These are phyloP conservation scores for Agapornis canus DNA, from an alignment of 2,797 vertebrate species.

Conservation along the genomic window DNA sequence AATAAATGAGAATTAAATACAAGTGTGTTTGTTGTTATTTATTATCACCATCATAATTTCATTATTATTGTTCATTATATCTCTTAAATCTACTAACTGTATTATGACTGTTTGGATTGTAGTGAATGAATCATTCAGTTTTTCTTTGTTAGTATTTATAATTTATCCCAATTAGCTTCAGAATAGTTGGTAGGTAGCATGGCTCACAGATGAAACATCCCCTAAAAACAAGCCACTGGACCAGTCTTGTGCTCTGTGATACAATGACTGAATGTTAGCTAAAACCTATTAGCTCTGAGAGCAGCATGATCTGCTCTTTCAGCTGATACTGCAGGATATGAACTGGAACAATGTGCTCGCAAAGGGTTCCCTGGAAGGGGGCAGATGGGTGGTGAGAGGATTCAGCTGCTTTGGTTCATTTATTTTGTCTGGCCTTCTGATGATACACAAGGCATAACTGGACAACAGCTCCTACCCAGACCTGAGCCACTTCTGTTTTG, in stretches of 20 bases:
- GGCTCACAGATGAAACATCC: not conserved
- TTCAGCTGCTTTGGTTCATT: not conserved
- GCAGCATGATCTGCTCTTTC: not conserved
- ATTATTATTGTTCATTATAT: not conserved
- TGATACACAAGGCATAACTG: not conserved
- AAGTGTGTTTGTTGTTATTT: not conserved
- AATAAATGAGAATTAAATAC: not conserved
- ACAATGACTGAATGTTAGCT: not conserved
- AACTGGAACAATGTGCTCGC: not conserved
- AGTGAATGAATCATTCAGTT: not conserved
- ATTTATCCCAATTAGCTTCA: not conserved
- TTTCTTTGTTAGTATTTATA: not conserved
- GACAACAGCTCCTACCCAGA: fast-evolving
- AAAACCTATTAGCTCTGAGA: not conserved
- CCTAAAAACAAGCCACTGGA: not conserved
- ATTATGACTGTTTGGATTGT: not conserved
- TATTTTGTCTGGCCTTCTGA: not conserved
- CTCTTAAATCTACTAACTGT: not conserved
- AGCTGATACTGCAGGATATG: not conserved
- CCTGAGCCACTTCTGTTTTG: not conserved
- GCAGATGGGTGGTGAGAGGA: not conserved
- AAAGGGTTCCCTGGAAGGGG: not conserved
- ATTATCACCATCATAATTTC: not conserved
- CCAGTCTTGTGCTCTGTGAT: not conserved
- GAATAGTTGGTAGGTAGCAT: not conserved